Evolutionary conservation across 2,888 invertebrate genomes (phyloP).

Genomic region (Lamellibrachia columna): DNA sequence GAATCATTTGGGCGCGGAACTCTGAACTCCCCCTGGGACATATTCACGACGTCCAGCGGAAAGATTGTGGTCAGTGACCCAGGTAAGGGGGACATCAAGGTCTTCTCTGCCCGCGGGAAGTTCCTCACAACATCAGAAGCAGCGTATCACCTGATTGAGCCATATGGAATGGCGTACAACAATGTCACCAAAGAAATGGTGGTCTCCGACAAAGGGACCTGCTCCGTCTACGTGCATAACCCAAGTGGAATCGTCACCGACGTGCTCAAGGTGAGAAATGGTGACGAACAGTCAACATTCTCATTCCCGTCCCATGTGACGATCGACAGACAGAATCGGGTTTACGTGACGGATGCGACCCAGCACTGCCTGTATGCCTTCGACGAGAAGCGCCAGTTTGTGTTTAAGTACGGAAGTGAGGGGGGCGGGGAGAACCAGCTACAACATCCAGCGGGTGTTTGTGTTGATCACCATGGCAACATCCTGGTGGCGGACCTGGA

Average conservation of each 20-base stretch:
- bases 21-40: conserved; percentile 27
- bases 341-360: conserved; percentile 25
- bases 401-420: conserved; percentile 22
- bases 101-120: conserved; percentile 30
- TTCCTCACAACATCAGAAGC: conserved; percentile 23
- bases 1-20: not conserved
- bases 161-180: conserved; percentile 33
- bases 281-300: not conserved
- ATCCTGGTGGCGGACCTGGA: conserved; percentile 31
- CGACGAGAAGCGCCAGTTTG: not conserved
- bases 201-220: conserved; percentile 26
- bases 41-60: conserved; percentile 26
- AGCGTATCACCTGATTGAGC: conserved; percentile 30
- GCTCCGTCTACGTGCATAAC: conserved; percentile 34
- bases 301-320: conserved; percentile 27
- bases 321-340: conserved; percentile 1
- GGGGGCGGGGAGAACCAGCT: conserved; percentile 23
- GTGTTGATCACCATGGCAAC: conserved; percentile 26
- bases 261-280: conserved; percentile 22
- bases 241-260: conserved; percentile 25
- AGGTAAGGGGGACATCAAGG: conserved; percentile 26
- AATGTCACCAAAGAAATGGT: conserved; percentile 17
- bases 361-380: conserved; percentile 27
- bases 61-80: conserved; percentile 35
- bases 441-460: conserved; percentile 22